Conservation (phyloP, 1,140 invertebrate genomes). For the Drosophila tristis region DNA sequence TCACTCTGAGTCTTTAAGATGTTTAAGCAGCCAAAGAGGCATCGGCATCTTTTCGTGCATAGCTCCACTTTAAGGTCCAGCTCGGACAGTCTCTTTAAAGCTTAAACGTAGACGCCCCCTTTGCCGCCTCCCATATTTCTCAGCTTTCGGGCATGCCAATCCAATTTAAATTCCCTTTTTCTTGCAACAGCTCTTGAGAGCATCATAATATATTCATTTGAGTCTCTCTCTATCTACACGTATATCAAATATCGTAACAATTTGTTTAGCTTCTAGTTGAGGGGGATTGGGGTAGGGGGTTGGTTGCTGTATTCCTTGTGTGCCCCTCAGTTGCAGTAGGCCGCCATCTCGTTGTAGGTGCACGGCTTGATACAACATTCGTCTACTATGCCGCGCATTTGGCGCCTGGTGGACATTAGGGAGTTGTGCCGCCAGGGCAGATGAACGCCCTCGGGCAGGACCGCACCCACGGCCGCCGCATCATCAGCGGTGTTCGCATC, state of each 20-base stretch:
- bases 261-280: too few species aligned
- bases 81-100: too few species aligned
- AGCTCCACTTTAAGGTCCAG: background rate
- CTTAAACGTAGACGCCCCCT: too few species aligned
- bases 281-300: background rate
- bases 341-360: background rate
- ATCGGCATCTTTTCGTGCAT: too few species aligned
- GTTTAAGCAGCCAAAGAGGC: background rate
- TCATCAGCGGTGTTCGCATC: slow-evolving; percentile 3
- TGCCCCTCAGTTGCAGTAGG: slow-evolving; percentile 35
- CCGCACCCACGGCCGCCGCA: background rate
- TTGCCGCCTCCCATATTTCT: too few species aligned
- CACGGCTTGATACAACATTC: slow-evolving; percentile 52
- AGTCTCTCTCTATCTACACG: too few species aligned
- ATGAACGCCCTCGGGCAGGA: background rate
- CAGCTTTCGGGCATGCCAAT: too few species aligned
- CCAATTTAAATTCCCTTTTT: too few species aligned
- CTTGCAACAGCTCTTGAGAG: too few species aligned
- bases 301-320: background rate
- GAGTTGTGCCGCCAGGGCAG: slow-evolving; percentile 22
- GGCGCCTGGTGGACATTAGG: slow-evolving; percentile 32
- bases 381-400: slow-evolving; percentile 47
- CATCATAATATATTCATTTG: too few species aligned
- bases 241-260: too few species aligned
- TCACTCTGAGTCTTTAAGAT: slow-evolving; percentile 19